phyloP scores from a whole-genome alignment of 2,888 invertebrate genomes.

The Lasioglossum morio region DNA sequence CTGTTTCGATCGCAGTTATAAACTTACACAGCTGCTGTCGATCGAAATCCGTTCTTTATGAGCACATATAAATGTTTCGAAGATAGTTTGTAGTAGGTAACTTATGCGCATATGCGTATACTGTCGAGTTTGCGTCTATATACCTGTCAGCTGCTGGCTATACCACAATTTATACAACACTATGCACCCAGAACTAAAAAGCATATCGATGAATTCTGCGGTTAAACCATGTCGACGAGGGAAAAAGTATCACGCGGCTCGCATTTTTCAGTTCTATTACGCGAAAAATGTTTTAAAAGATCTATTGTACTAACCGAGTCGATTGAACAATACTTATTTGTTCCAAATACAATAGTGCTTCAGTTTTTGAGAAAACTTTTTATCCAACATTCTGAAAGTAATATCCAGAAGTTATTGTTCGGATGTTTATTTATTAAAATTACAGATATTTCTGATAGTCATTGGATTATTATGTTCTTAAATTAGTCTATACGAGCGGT shows the following conservation, averaged over 20 bases:
- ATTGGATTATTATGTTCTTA: too few species aligned
- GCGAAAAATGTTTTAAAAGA: background rate
- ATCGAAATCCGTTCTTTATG: constrained; percentile 19
- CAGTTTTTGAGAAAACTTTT: background rate
- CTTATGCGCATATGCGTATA: constrained; percentile 15
- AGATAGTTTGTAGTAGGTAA: constrained; percentile 19
- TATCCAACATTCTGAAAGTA: background rate
- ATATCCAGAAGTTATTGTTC: background rate
- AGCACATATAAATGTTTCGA: constrained; percentile 11
- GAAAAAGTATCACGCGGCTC: background rate
- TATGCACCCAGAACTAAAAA: constrained; percentile 11
- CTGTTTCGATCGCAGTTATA: constrained; percentile 8
- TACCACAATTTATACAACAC: constrained; percentile 23
- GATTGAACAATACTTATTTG: background rate
- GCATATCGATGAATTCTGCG: constrained; percentile 15
- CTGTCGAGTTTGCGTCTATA: constrained; percentile 16
- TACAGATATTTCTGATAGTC: background rate
- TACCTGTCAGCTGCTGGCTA: constrained; percentile 15
- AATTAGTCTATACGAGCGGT: too few species aligned
- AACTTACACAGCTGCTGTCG: constrained; percentile 16
- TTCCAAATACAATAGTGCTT: background rate
- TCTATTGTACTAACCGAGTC: background rate
- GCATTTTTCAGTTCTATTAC: background rate
- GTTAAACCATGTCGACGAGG: background rate
- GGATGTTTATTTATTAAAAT: background rate